phyloP scores from a whole-genome alignment of 2,888 invertebrate genomes.

The Lacanobia wlatinum region DNA sequence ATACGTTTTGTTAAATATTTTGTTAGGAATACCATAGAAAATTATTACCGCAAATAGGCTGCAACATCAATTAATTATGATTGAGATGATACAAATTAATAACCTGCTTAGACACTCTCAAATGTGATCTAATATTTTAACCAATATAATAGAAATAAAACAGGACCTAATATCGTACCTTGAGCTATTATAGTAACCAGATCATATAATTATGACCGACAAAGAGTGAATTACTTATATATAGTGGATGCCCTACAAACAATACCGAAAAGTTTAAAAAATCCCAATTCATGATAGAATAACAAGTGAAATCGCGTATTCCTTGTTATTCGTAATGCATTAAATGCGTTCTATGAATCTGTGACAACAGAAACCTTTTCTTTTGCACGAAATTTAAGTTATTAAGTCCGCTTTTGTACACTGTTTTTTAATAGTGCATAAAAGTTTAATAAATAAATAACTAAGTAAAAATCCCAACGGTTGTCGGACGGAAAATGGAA shows the following conservation, averaged over 20 bases:
- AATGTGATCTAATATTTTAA: background rate
- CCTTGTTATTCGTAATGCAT: too few relatives aligned
- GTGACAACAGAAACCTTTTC: too few relatives aligned
- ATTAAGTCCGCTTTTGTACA: too few relatives aligned
- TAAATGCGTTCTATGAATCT: background rate
- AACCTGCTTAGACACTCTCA: background rate
- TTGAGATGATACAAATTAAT: background rate
- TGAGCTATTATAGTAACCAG: background rate
- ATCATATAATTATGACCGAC: background rate
- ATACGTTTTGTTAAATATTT: background rate
- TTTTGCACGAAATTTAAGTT: too few relatives aligned
- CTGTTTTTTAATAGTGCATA: too few relatives aligned
- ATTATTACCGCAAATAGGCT: background rate
- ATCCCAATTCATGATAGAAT: background rate
- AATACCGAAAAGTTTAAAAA: background rate
- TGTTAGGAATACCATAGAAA: too few relatives aligned
- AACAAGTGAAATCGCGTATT: background rate
- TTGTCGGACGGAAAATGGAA: background rate
- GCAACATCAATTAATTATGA: background rate
- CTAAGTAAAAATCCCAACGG: too few relatives aligned
- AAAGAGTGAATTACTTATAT: background rate
- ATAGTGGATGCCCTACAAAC: background rate
- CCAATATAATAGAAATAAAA: background rate
- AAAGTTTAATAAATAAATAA: too few relatives aligned
- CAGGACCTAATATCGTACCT: background rate